Evolutionary conservation across 2,797 vertebrate species (phyloP).

Genomic region (Apodemus agrarius): DNA sequence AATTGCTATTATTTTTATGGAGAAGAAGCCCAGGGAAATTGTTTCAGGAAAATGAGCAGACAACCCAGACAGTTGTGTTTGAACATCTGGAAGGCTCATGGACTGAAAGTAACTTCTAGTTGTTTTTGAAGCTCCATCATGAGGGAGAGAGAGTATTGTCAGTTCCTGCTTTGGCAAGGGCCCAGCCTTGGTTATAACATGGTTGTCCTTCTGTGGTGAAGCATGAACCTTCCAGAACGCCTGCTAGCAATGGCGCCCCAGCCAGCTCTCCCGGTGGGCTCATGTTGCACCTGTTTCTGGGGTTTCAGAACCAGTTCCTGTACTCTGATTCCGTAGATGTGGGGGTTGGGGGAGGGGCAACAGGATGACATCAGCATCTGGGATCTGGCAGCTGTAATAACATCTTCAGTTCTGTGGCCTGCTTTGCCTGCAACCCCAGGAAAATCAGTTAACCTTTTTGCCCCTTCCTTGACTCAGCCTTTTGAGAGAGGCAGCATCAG

Average conservation of each 20-base stretch:
- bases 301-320: neutral
- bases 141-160: neutral
- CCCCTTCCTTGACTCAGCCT: slow-evolving; percentile 61
- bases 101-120: neutral
- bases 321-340: neutral
- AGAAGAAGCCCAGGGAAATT: neutral
- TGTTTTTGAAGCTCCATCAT: neutral
- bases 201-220: neutral
- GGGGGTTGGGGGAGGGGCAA: neutral
- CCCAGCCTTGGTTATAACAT: neutral
- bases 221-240: neutral
- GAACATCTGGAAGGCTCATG: neutral
- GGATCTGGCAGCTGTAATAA: neutral
- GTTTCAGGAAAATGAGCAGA: neutral
- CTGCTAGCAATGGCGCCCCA: accelerated
- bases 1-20: neutral
- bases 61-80: neutral
- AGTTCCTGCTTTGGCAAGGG: neutral
- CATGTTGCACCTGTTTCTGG: neutral
- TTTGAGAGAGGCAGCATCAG: slow-evolving; percentile 54
- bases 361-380: neutral
- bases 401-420: neutral
- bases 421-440: neutral
- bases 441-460: slow-evolving; percentile 70
- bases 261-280: neutral